A percentile compares a stretch with the other conserved stretches of the same genome.
Conservation (phyloP, 2,888 invertebrate species). For the Rhabditoides inermis region DNA sequence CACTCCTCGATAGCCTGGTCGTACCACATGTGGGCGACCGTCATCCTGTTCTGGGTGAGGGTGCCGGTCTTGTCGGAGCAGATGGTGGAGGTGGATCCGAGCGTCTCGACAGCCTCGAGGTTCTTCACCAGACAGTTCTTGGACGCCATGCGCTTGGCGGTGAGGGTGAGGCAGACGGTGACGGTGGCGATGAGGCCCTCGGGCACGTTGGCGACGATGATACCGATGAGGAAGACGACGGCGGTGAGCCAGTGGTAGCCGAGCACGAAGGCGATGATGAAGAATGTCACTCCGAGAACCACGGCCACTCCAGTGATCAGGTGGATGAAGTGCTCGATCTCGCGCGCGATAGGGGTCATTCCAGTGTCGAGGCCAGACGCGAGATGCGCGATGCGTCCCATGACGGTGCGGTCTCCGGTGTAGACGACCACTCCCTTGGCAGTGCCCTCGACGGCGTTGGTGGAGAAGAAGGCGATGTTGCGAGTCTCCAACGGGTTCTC, state of each 20-base stretch:
- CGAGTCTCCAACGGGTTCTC: constrained; percentile 58
- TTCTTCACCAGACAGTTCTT: constrained; percentile 75
- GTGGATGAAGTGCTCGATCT: constrained; percentile 74
- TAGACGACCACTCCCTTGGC: constrained; percentile 60
- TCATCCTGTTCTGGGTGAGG: constrained; percentile 97
- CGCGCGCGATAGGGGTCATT: constrained; percentile 96
- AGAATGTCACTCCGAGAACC: constrained; percentile 75
- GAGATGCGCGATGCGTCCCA: constrained; percentile 67
- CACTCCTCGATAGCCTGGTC: constrained; percentile 97
- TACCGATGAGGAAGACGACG: constrained; percentile 93
- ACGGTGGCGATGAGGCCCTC: constrained; percentile 94
- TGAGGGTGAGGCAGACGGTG: constrained; percentile 92
- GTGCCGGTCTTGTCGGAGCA: constrained; percentile 76
- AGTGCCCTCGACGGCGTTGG: constrained; percentile 60
- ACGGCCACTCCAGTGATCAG: constrained; percentile 52
- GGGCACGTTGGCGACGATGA: constrained; percentile 98
- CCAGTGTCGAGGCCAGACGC: constrained; percentile 81
- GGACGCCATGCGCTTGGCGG: constrained; percentile 97
- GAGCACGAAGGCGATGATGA: constrained; percentile 88
- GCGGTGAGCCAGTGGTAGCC: constrained; percentile 93
- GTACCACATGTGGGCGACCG: constrained; percentile 75
- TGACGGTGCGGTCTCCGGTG: constrained; percentile 52
- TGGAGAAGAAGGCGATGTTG: constrained; percentile 59
- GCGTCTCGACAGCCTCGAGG: constrained; percentile 70
- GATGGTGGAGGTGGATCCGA: constrained; percentile 75